These are phyloP conservation scores for Columba guinea DNA, from an alignment of 2,797 vertebrate species.

Conservation along the genomic window DNA sequence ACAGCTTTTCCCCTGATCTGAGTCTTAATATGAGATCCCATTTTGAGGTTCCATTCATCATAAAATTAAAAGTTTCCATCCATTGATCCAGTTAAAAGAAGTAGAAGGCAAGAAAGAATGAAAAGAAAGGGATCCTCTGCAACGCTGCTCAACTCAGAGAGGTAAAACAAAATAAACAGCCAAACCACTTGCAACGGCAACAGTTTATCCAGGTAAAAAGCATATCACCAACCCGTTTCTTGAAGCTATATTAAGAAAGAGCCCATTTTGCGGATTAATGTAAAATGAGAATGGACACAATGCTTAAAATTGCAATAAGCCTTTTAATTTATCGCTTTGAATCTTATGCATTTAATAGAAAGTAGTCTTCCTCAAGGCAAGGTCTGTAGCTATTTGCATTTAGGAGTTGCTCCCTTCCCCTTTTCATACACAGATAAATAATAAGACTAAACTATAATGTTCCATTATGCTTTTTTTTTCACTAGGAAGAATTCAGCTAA, in stretches of 20 bases:
- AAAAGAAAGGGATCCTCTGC: background rate
- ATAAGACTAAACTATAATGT: background rate
- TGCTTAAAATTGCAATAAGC: background rate
- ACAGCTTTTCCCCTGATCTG: background rate
- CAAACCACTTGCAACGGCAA: background rate
- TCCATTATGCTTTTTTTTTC: background rate
- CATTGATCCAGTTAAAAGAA: background rate
- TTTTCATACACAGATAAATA: background rate
- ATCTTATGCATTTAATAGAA: background rate
- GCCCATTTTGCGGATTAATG: background rate
- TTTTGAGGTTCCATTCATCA: background rate
- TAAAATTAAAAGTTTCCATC: background rate
- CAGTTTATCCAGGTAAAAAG: background rate
- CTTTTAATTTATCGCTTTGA: background rate
- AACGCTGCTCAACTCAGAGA: background rate
- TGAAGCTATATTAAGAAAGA: background rate
- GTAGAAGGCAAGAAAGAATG: background rate
- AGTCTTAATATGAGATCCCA: background rate
- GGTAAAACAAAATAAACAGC: background rate
- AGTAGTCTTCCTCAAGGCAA: background rate
- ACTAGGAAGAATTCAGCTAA: background rate
- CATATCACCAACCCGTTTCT: background rate
- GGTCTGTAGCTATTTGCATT: background rate
- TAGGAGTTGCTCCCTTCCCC: background rate
- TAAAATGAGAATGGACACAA: conserved; percentile 18